Evolutionary conservation across 2,113 vertebrate species (phyloP).

Genomic region (Scartelaos histophorus): DNA sequence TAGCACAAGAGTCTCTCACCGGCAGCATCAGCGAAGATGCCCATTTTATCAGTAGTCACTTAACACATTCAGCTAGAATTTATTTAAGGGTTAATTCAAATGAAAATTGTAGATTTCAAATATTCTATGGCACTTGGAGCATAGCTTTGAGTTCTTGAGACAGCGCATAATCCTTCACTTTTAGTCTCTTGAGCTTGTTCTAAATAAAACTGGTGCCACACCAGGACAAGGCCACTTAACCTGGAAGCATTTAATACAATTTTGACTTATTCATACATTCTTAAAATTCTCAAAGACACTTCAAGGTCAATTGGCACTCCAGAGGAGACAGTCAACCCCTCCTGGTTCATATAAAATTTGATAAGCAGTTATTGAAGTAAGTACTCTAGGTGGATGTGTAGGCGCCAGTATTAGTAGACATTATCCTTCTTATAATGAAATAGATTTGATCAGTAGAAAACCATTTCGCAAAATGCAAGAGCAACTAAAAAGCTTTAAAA

Average conservation of each 20-base stretch:
- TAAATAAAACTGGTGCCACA: constrained; percentile 15
- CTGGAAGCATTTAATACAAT: constrained; percentile 11
- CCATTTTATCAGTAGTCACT: constrained; percentile 68
- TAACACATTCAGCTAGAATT: constrained; percentile 37
- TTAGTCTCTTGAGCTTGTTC: constrained; percentile 19
- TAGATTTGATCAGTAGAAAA: constrained; percentile 35
- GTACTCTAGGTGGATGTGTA: constrained; percentile 51
- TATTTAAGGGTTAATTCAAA: constrained; percentile 32
- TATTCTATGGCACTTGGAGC: constrained; percentile 36
- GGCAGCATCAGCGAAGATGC: constrained; percentile 35
- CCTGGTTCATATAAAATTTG: constrained; percentile 37
- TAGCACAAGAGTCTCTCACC: constrained; percentile 18
- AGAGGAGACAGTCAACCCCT: constrained; percentile 26
- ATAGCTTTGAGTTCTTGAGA: constrained; percentile 22
- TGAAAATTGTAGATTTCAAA: constrained; percentile 43
- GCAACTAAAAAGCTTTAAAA: constrained; percentile 24
- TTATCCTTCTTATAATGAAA: constrained; percentile 30
- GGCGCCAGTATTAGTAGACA: constrained; percentile 62
- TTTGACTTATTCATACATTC: constrained; percentile 36
- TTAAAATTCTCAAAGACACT: constrained; percentile 42
- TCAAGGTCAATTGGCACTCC: constrained; percentile 35
- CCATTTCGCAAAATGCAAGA: constrained; percentile 31
- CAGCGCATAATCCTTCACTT: constrained; percentile 7
- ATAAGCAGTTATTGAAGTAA: constrained; percentile 41
- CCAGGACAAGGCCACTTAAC: constrained; percentile 43